Evolutionary conservation across 2,797 vertebrate genomes (phyloP).

Genomic region (Masticophis lateralis): DNA sequence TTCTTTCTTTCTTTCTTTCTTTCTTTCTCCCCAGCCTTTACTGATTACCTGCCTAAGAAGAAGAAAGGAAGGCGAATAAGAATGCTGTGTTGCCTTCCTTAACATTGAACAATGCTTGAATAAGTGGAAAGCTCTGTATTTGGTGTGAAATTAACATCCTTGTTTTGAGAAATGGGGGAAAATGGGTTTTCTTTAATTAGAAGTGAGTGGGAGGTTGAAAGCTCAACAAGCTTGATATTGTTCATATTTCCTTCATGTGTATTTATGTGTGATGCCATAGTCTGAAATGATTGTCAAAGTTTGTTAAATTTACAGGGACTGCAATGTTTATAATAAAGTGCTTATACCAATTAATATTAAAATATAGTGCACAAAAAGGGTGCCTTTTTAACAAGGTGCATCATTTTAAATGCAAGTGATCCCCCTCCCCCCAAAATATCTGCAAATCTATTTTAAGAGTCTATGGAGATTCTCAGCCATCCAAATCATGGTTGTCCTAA

Average conservation of each 20-base stretch:
- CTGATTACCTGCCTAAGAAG: not conserved
- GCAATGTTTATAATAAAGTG: too few relatives aligned
- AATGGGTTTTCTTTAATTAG: not conserved
- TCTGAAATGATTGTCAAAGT: not conserved
- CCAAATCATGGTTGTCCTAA: not conserved
- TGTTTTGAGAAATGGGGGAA: not conserved
- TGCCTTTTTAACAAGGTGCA: not conserved
- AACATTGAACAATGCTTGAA: rapidly evolving
- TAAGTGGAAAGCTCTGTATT: not conserved
- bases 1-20: not conserved
- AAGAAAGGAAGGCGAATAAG: not conserved
- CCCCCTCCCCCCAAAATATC: not conserved
- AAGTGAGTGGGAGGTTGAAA: not conserved
- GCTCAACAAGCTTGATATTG: not conserved
- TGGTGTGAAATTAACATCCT: not conserved
- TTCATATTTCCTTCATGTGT: constrained; percentile 4
- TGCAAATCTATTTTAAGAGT: not conserved
- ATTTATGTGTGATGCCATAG: not conserved
- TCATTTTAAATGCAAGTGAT: not conserved
- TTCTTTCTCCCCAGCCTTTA: not conserved
- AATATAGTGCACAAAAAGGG: not conserved
- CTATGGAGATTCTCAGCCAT: not conserved
- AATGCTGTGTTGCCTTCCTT: not conserved
- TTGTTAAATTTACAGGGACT: not conserved
- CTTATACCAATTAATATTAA: not conserved